Base-by-base conservation (phyloP, 2,113 vertebrate species). In the Lepus europaeus region DNA sequence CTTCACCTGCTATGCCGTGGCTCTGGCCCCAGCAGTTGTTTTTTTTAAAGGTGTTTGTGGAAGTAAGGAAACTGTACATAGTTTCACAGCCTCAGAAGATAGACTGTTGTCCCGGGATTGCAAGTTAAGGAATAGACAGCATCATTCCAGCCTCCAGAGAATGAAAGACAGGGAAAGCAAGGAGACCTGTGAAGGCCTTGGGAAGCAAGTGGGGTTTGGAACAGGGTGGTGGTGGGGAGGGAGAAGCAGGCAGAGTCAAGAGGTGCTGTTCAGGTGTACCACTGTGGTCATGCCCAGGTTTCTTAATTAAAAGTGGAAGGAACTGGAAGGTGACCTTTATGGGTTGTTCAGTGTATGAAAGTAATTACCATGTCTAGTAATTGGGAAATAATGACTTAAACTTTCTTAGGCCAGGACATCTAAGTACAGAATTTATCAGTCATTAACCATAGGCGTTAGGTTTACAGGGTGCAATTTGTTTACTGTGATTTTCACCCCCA, bases 361-460 rank as follows among this genome's bases (percentile, higher is more conserved):
- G 68, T 53, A 73, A 77, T 69, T 31, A 49, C 66, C 56, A n/a
- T 53, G 31, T 84, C 77, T 86, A 49, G 25, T 36, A 74, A 56
- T 36, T 68, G 53, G 76, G 78, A 91, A 93, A 78, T 22, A 64
- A 87, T 64, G 56, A 72, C 56, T 56, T 87, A 66, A 87, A 36
- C 49, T 88, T n/a, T 29, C 14, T 79, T 51, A 87, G 36, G 11
- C 20, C 49, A 86, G 53, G 23, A 74, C 74, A 53, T 66, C 64
- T 51, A 87, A 85, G 22, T 29, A 72, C 5, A 79, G 10, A 70
- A 63, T 81, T 76, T 83, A 89, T 51, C 29, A 81, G 33, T 91
- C 33, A 87, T 63, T 79, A 86, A 51, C 29, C 7, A 53, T 22
- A n/a, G 39, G 66, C 39, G 68, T 76, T 83, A 91, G 2, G 19